Conservation (phyloP, 2,797 vertebrate genomes). For the Pelobates cultripes region DNA sequence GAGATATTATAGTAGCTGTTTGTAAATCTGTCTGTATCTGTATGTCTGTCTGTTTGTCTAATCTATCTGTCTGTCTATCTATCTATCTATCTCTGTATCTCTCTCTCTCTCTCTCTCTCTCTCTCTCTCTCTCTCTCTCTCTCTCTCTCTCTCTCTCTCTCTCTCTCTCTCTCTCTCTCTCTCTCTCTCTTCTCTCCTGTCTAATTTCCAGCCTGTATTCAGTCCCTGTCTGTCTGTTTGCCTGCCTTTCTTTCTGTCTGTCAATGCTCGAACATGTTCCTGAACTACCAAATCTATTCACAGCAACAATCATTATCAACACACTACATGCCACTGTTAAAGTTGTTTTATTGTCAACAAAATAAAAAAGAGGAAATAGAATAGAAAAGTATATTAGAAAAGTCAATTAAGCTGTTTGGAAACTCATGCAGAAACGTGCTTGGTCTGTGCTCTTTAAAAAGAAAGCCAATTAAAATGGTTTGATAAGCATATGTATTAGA, state of each 20-base stretch:
- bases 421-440: slow-evolving; percentile 55
- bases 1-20: too few relatives aligned
- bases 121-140: not conserved
- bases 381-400: slow-evolving; percentile 60
- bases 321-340: not conserved
- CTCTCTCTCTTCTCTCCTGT: not conserved
- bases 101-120: too few relatives aligned
- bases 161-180: not conserved
- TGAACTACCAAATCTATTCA: slow-evolving; percentile 14
- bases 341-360: slow-evolving; percentile 15
- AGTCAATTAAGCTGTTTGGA: slow-evolving; percentile 74
- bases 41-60: too few relatives aligned
- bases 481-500: slow-evolving; percentile 76
- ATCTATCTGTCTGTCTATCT: too few relatives aligned
- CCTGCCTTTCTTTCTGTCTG: not conserved
- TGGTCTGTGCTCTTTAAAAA: slow-evolving; percentile 58
- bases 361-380: not conserved
- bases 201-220: too few relatives aligned
- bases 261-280: not conserved
- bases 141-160: not conserved
- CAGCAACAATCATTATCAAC: slow-evolving; percentile 13
- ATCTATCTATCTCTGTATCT: too few relatives aligned
- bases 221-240: not conserved
- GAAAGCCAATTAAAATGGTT: slow-evolving; percentile 77
- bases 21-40: too few relatives aligned